These are phyloP conservation scores for Platycnemis pennipes DNA, from an alignment of 2,888 invertebrate genomes.

Conservation along the genomic window DNA sequence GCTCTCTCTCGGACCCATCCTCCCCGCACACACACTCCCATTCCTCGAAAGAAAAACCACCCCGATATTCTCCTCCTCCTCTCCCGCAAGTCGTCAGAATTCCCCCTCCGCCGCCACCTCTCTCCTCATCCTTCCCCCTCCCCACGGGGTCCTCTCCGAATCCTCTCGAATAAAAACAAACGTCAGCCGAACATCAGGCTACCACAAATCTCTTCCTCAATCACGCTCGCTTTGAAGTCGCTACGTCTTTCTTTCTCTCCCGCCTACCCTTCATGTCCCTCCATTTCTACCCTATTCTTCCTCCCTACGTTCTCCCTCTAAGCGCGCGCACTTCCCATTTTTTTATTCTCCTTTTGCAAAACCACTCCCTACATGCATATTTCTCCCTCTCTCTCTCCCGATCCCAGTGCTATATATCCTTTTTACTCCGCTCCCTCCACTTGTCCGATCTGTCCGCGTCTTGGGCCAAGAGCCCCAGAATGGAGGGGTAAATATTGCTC, in stretches of 20 bases:
- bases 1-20: too few species aligned
- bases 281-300: not conserved
- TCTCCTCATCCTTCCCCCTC: too few species aligned
- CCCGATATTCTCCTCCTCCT: too few species aligned
- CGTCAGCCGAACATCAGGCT: conserved; percentile 26
- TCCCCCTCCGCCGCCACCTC: too few species aligned
- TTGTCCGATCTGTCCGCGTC: not conserved
- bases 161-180: not conserved
- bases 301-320: not conserved
- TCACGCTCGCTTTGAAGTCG: conserved; percentile 40
- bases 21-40: not conserved
- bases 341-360: not conserved
- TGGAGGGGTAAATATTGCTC: not conserved
- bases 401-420: not conserved
- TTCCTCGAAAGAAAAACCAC: too few species aligned
- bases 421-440: not conserved
- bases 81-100: too few species aligned
- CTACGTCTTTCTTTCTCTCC: not conserved
- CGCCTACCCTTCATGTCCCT: not conserved
- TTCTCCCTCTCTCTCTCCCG: not conserved
- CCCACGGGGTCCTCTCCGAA: not conserved
- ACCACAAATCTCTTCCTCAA: conserved; percentile 52
- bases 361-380: not conserved
- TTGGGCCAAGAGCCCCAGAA: not conserved
- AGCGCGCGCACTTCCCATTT: not conserved